These are phyloP conservation scores for Telmatochromis brachygnathus DNA, from an alignment of 2,113 vertebrate species.

Conservation along the genomic window DNA sequence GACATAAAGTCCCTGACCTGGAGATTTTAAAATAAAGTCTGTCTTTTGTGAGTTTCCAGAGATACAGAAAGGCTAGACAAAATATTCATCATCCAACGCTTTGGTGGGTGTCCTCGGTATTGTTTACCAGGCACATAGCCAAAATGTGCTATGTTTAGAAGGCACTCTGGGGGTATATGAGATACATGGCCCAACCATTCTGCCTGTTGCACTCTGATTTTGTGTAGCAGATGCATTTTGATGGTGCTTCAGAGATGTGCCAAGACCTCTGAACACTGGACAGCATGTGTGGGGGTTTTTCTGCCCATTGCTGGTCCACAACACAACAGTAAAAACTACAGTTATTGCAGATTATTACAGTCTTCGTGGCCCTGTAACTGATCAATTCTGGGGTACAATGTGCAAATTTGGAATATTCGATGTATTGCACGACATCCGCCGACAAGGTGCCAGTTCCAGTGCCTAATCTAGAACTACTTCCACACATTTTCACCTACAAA, in stretches of 20 bases:
- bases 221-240: background rate
- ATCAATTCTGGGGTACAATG: background rate
- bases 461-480: background rate
- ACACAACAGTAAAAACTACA: background rate
- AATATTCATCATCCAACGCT: background rate
- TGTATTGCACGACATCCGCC: rapidly evolving
- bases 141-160: background rate
- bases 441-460: background rate
- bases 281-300: rapidly evolving
- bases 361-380: too few species aligned
- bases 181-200: background rate
- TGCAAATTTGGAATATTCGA: background rate
- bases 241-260: background rate
- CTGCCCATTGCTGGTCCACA: background rate
- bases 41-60: background rate
- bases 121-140: background rate
- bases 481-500: background rate
- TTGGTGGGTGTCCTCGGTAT: background rate
- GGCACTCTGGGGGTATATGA: background rate
- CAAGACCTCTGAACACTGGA: background rate
- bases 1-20: background rate
- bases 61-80: background rate
- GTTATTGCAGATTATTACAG: background rate
- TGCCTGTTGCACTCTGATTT: background rate
- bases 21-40: background rate